Evolutionary conservation across 1,140 invertebrate genomes (phyloP).

Genomic region (Proales similis): DNA sequence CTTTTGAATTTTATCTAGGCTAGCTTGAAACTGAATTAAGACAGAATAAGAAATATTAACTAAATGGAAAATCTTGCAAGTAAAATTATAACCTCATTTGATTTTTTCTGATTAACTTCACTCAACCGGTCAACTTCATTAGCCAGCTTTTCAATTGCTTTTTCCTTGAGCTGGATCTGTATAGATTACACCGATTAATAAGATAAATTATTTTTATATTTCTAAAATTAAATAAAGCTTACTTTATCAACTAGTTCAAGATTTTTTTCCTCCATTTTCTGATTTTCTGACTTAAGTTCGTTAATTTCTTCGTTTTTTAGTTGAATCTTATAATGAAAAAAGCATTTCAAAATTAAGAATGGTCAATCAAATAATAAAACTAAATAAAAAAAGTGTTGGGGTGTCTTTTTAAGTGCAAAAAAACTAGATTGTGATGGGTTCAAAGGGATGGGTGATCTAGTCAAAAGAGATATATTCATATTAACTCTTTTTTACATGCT

Average conservation of each 20-base stretch:
- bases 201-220: background rate
- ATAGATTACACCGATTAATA: conserved; percentile 1
- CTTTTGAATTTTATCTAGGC: too few species aligned
- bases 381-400: background rate
- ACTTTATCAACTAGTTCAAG: conserved; percentile 46
- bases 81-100: background rate
- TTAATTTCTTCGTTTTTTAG: conserved; percentile 46
- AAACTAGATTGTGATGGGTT: too few species aligned
- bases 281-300: conserved; percentile 44
- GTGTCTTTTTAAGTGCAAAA: background rate
- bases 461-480: background rate
- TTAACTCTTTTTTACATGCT: conserved; percentile 31
- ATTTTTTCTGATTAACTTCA: conserved; percentile 41
- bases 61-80: background rate
- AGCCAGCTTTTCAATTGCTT: conserved; percentile 43
- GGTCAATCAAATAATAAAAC: conserved; percentile 7
- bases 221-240: conserved; percentile 16
- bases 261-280: conserved; percentile 45
- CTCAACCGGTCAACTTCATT: conserved; percentile 45
- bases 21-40: too few species aligned
- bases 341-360: conserved; percentile 6
- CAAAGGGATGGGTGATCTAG: background rate
- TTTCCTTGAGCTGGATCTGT: conserved; percentile 45
- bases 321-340: conserved; percentile 40
- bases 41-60: too few species aligned